These are phyloP conservation scores for Xestia xanthographa DNA, from an alignment of 2,888 invertebrate species.

Conservation along the genomic window DNA sequence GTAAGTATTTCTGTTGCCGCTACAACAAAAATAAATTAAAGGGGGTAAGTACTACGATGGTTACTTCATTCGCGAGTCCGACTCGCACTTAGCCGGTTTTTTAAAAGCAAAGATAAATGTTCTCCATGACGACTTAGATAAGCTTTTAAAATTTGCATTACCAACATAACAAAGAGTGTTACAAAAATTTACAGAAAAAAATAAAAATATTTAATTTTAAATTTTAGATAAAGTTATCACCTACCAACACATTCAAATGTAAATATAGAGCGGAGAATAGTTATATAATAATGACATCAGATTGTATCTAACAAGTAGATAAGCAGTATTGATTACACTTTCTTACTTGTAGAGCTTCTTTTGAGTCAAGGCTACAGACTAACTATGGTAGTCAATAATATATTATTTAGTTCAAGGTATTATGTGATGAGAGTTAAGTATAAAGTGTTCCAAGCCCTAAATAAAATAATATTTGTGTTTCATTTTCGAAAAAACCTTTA, in stretches of 20 bases:
- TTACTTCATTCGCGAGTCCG: no score
- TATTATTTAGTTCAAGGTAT: constrained; percentile 3
- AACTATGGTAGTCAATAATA: constrained; percentile 30
- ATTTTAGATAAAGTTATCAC: neutral
- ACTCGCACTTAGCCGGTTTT: neutral
- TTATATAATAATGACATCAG: constrained; percentile 18
- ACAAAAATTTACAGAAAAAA: neutral
- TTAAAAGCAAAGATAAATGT: neutral
- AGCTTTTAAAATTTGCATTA: neutral
- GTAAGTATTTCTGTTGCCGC: no score
- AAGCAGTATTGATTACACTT: constrained; percentile 51
- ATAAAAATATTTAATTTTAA: no score
- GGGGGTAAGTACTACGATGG: no score
- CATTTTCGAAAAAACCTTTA: neutral
- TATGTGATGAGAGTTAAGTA: neutral
- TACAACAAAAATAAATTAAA: no score
- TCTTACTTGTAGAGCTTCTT: constrained; percentile 53
- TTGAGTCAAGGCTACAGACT: constrained; percentile 56
- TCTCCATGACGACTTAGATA: neutral
- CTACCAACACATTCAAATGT: constrained; percentile 10
- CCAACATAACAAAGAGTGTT: neutral
- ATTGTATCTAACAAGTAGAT: constrained; percentile 42
- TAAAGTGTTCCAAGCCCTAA: neutral
- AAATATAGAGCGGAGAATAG: constrained; percentile 4
- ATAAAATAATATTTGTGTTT: neutral